phyloP scores from a whole-genome alignment of 1,140 invertebrate species.

The Battus philenor region DNA sequence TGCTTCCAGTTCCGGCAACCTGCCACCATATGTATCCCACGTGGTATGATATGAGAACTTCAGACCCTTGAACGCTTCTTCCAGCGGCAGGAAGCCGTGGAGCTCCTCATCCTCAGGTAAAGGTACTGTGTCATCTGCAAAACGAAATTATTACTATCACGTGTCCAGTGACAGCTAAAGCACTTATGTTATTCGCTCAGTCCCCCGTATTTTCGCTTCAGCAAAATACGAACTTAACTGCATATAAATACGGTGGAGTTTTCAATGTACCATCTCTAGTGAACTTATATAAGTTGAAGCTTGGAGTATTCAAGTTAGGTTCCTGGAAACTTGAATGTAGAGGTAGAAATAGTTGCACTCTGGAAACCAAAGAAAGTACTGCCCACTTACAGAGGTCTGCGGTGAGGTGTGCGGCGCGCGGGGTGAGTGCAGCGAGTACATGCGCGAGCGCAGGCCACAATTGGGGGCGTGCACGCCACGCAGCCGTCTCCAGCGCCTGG shows the following conservation, averaged over 20 bases:
- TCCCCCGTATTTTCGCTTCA: too few species aligned
- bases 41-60: constrained; percentile 60
- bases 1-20: constrained; percentile 34
- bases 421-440: constrained; percentile 82
- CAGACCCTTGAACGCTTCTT: constrained; percentile 77
- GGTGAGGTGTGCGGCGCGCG: constrained; percentile 65
- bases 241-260: too few species aligned
- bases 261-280: too few species aligned
- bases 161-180: too few species aligned
- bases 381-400: constrained; percentile 36
- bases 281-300: too few species aligned
- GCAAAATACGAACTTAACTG: too few species aligned
- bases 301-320: too few species aligned
- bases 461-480: constrained; percentile 82
- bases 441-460: constrained; percentile 89
- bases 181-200: too few species aligned
- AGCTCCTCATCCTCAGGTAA: constrained; percentile 88
- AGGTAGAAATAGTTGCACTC: too few species aligned
- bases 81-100: constrained; percentile 86
- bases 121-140: constrained; percentile 79
- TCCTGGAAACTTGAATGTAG: too few species aligned
- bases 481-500: constrained; percentile 74
- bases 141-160: too few species aligned
- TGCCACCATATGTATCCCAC: constrained; percentile 49
- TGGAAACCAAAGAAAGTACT: too few species aligned